Evolutionary conservation across 2,797 vertebrate species (phyloP).

Genomic region (Semotilus atromaculatus): DNA sequence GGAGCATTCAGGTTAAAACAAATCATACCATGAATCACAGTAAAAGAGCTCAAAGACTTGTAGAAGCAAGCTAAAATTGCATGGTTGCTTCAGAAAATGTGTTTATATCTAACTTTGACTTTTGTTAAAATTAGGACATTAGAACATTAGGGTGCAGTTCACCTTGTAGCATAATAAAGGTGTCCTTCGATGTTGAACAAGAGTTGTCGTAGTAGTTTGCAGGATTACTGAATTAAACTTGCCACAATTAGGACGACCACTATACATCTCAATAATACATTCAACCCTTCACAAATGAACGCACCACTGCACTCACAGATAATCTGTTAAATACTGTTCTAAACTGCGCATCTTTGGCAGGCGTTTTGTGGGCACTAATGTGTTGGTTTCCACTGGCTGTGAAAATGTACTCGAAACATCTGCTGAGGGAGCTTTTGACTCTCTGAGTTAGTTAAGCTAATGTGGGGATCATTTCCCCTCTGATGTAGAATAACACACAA

Average conservation of each 20-base stretch:
- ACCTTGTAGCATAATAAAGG: slow-evolving; percentile 67
- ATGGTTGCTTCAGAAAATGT: not conserved
- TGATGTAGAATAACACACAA: slow-evolving; percentile 30
- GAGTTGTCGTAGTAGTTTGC: slow-evolving; percentile 53
- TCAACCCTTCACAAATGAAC: slow-evolving; percentile 32
- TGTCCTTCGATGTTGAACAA: slow-evolving; percentile 51
- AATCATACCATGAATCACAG: not conserved
- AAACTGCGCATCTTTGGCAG: slow-evolving; percentile 6
- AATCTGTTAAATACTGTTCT: slow-evolving; percentile 33
- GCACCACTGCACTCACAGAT: slow-evolving; percentile 23
- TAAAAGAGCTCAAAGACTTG: not conserved
- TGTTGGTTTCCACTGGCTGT: slow-evolving; percentile 35
- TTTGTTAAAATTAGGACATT: not conserved
- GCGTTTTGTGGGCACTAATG: slow-evolving; percentile 24
- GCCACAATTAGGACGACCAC: not conserved
- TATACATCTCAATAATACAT: slow-evolving; percentile 33
- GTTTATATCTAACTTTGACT: not conserved
- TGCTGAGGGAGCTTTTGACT: slow-evolving; percentile 38
- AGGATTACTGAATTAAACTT: slow-evolving; percentile 49
- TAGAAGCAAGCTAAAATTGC: not conserved
- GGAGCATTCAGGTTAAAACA: not conserved
- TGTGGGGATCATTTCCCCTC: slow-evolving; percentile 22
- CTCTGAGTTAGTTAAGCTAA: slow-evolving; percentile 38
- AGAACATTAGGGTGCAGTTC: slow-evolving; percentile 51
- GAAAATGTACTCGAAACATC: slow-evolving; percentile 35